Evolutionary conservation across 2,113 vertebrate species (phyloP), one percentile per base, ranked within the genome.

Genomic region (Bubo blakistoni): DNA sequence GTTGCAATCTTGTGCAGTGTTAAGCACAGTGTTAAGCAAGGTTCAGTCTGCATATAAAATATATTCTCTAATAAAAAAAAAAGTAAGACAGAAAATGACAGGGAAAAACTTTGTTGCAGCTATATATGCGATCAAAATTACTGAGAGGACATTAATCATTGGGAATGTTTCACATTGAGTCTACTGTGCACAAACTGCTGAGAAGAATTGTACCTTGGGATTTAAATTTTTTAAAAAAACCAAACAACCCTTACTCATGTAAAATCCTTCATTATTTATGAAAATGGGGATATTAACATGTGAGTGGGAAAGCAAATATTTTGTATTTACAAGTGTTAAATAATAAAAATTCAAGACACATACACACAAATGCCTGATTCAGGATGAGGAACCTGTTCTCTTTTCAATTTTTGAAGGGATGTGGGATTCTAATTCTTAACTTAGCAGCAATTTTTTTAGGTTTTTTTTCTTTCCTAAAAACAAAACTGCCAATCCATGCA

Each of bases 1-100:
- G 91, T 93, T 95, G 92, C 84, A 94, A 94, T 87, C 95, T 95
- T 97, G 82, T 65, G 76, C 89, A 82, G 94, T 86, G 94, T 88
- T 91, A 95, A 96, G 71, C 71, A 84, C 69, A 96, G 94, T 97
- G 94, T 95, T 95, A 97, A 92, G 71, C n/a, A 86, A 94, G 59
- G 93, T 90, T 96, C 92, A 93, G 85, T 73, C 63, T 96, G 93
- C 85, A 90, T 86, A 79, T 81, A 92, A 96, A 94, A 82, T 95
- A 80, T 72, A 95, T 85, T 80, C 66, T 85, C 59, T 90, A 93
- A 94, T 90, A 9, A 76, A 61, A 21, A 57, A 67, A 86, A 79
- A 27, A 42, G 24, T 49, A 90, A 92, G 83, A 67, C 21, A 86
- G 70, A 78, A 96, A 95, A 88, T n/a, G 30, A 38, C 36, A 79